phyloP scores from a whole-genome alignment of 2,888 invertebrate species.

The Euphydryas editha region DNA sequence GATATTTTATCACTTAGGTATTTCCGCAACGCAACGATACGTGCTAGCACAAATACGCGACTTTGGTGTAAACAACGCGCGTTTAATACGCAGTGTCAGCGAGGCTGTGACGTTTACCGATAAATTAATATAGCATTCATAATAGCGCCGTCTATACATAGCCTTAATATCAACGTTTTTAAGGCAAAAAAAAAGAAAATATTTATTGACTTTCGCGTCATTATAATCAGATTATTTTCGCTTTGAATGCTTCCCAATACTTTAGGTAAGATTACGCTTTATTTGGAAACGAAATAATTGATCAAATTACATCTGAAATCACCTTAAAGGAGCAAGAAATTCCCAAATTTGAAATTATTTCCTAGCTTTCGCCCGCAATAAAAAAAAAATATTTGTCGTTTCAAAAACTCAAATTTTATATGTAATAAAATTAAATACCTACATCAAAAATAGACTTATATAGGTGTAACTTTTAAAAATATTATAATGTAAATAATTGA shows the following conservation, averaged over 20 bases:
- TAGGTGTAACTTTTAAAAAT: too few species aligned
- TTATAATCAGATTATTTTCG: slow-evolving; percentile 73
- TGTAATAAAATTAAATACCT: background rate
- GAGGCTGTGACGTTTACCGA: too few species aligned
- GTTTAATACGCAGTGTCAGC: too few species aligned
- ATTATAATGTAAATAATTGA: too few species aligned
- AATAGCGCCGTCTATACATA: too few species aligned
- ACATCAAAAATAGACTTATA: too few species aligned
- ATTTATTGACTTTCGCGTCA: slow-evolving; percentile 64
- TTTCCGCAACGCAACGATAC: too few species aligned
- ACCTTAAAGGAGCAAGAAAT: slow-evolving; percentile 65
- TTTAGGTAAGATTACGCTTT: slow-evolving; percentile 65
- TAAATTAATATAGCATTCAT: too few species aligned
- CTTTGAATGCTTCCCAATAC: slow-evolving; percentile 55
- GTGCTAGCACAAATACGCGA: too few species aligned
- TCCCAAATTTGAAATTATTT: slow-evolving; percentile 73
- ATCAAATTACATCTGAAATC: slow-evolving; percentile 71
- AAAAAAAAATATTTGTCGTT: slow-evolving; percentile 7
- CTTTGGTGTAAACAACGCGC: too few species aligned
- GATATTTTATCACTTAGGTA: too few species aligned
- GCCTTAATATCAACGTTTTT: background rate
- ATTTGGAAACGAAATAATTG: slow-evolving; percentile 74
- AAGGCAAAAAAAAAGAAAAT: slow-evolving; percentile 40
- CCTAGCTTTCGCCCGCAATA: slow-evolving; percentile 33
- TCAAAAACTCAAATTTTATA: background rate